phyloP scores from a whole-genome alignment of 2,113 vertebrate genomes.

The Neomonachus schauinslandi region DNA sequence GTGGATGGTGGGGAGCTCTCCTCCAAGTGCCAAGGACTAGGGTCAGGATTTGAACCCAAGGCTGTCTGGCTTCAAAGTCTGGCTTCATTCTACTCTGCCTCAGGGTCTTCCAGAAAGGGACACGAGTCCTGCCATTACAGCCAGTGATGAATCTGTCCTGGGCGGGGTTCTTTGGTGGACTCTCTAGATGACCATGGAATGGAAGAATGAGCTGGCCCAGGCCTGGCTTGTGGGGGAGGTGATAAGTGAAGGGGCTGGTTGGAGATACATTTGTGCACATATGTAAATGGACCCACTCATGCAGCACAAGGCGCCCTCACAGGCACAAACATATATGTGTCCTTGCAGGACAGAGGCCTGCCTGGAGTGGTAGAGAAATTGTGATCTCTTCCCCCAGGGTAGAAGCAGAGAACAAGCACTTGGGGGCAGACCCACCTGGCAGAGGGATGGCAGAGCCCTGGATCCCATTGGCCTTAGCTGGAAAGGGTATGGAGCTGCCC shows the following conservation, averaged over 20 bases:
- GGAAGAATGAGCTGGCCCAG: not conserved
- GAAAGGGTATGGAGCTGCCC: not conserved
- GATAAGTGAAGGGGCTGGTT: not conserved
- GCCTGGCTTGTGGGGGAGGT: not conserved
- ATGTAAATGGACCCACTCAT: not conserved
- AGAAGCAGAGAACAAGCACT: not conserved
- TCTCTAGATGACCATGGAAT: not conserved
- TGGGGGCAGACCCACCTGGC: not conserved
- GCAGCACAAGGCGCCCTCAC: not conserved
- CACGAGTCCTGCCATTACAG: not conserved
- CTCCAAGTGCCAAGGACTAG: not conserved
- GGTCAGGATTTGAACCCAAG: not conserved
- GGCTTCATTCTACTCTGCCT: not conserved
- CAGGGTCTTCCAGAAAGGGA: not conserved
- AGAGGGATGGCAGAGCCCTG: not conserved
- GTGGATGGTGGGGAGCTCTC: not conserved
- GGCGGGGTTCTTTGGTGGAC: not conserved
- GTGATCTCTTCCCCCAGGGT: not conserved
- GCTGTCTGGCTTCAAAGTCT: not conserved
- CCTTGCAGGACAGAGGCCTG: not conserved
- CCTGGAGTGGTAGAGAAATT: not conserved
- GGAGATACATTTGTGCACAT: not conserved
- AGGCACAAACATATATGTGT: not conserved
- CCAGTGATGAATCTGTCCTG: not conserved
- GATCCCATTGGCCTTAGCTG: not conserved